phyloP scores from a whole-genome alignment of 2,113 vertebrate genomes.

The Suncus etruscus region DNA sequence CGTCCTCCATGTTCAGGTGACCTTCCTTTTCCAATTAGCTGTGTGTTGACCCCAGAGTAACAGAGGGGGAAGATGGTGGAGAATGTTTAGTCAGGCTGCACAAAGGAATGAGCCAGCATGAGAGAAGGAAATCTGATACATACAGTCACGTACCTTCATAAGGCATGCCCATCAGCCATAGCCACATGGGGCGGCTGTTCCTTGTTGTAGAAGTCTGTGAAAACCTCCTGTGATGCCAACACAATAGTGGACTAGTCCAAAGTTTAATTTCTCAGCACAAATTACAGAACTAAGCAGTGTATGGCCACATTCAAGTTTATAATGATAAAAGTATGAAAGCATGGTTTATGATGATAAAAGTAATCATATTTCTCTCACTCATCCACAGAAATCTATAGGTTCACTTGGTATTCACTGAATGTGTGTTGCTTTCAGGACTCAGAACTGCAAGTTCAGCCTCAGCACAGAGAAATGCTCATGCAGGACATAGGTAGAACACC shows the following conservation, averaged over 20 bases:
- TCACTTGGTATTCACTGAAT: neutral
- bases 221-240: neutral
- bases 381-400: neutral
- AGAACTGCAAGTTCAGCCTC: neutral
- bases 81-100: neutral
- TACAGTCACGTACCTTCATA: neutral
- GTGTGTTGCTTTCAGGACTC: neutral
- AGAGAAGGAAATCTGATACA: neutral
- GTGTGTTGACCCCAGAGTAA: neutral
- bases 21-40: constrained; percentile 15
- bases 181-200: neutral
- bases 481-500: neutral
- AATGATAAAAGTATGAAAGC: neutral
- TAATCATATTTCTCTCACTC: too few species aligned
- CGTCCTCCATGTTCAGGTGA: constrained; percentile 13
- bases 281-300: too few species aligned
- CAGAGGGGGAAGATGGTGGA: neutral
- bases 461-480: neutral
- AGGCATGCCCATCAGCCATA: neutral
- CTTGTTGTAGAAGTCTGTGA: neutral
- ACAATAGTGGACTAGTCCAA: neutral
- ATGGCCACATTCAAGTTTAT: neutral
- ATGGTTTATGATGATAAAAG: too few species aligned
- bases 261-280: neutral
- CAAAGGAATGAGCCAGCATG: neutral